Evolutionary conservation across 2,888 invertebrate species (phyloP).

Genomic region (Aplocera efformata): DNA sequence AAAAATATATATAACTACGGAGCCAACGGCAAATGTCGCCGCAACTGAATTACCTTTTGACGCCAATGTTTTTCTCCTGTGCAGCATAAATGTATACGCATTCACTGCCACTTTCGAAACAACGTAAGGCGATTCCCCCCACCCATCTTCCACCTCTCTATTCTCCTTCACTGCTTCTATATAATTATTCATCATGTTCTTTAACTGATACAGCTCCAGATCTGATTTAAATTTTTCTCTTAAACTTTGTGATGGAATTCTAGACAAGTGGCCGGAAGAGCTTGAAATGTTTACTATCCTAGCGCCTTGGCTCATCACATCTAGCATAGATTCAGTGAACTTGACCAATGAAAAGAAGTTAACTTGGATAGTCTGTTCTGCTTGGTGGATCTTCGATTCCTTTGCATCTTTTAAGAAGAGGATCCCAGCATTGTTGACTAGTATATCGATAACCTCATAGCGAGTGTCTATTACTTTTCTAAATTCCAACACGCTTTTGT

Average conservation of each 20-base stretch:
- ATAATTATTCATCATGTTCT: conserved; percentile 81
- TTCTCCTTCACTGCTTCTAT: conserved; percentile 73
- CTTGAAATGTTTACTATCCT: conserved; percentile 88
- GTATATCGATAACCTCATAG: conserved; percentile 83
- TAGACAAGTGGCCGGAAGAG: conserved; percentile 82
- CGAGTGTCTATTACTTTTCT: conserved; percentile 72
- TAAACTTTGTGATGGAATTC: conserved; percentile 79
- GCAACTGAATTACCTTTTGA: too few relatives aligned
- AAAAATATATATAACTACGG: too few relatives aligned
- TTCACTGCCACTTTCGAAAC: conserved; percentile 88
- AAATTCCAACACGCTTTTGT: conserved; percentile 79
- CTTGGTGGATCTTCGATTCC: conserved; percentile 54
- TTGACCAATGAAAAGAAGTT: conserved; percentile 60
- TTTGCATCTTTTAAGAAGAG: conserved; percentile 57
- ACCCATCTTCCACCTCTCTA: conserved; percentile 59
- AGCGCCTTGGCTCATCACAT: conserved; percentile 83
- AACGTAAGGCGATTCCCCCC: conserved; percentile 83
- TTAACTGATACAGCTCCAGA: conserved; percentile 78
- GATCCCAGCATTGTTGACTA: conserved; percentile 88
- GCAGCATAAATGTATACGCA: conserved; percentile 84
- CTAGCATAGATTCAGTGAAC: conserved; percentile 82
- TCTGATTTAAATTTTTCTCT: conserved; percentile 65
- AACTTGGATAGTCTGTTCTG: conserved; percentile 54
- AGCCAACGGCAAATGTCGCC: too few relatives aligned
- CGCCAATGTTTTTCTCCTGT: conserved; percentile 63